phyloP scores from a whole-genome alignment of 1,140 invertebrate genomes.

The Mizuhopecten yessoensis region DNA sequence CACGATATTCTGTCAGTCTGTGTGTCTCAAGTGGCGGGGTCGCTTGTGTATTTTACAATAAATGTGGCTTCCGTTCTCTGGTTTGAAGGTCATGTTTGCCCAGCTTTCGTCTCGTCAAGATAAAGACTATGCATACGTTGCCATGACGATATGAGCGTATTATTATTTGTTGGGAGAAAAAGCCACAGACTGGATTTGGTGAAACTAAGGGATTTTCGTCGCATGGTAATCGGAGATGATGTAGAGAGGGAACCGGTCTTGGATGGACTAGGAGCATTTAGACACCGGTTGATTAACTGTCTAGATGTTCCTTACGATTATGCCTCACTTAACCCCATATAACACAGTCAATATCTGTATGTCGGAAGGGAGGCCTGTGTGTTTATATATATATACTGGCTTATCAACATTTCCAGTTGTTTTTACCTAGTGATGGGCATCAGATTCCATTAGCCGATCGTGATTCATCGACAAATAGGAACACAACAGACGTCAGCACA shows the following conservation, averaged over 20 bases:
- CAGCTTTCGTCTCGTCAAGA: not conserved
- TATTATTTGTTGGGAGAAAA: not conserved
- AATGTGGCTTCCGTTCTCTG: not conserved
- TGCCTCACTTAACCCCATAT: not conserved
- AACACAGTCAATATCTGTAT: not conserved
- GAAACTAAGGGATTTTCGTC: not conserved
- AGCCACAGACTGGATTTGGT: too few species aligned
- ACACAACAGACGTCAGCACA: too few species aligned
- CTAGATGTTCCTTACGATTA: not conserved
- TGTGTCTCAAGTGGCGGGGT: not conserved
- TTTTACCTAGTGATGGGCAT: too few species aligned
- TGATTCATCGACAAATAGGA: too few species aligned
- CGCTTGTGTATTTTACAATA: not conserved
- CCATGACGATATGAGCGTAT: not conserved
- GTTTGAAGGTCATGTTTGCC: constrained; percentile 8
- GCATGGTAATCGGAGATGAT: not conserved
- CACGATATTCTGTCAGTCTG: not conserved
- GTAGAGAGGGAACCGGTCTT: not conserved
- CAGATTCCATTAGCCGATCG: too few species aligned
- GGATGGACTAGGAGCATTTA: not conserved
- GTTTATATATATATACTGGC: too few species aligned
- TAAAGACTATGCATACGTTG: not conserved
- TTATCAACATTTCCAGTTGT: too few species aligned
- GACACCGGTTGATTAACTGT: not conserved
- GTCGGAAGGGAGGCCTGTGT: too few species aligned